These are phyloP conservation scores for Catharus minimus DNA, from an alignment of 2,113 vertebrate species.

Conservation along the genomic window DNA sequence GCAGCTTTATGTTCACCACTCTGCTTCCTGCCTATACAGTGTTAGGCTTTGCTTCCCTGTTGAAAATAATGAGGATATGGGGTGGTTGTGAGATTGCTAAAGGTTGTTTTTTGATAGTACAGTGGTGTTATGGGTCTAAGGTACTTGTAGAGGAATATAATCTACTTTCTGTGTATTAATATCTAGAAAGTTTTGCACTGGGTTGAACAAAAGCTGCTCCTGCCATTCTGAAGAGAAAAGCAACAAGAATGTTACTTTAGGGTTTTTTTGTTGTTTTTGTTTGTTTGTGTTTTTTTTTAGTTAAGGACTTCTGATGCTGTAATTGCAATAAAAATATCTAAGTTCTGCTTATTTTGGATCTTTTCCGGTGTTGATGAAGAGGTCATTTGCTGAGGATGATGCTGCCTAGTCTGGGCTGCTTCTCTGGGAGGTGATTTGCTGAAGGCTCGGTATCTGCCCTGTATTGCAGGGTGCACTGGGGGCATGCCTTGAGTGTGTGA, in stretches of 20 bases:
- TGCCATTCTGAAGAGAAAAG: not conserved
- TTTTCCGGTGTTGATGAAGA: not conserved
- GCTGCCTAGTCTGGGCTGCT: not conserved
- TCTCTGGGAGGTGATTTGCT: not conserved
- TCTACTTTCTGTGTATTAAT: not conserved
- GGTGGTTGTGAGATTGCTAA: not conserved
- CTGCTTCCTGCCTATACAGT: not conserved
- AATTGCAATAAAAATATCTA: not conserved
- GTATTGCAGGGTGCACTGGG: not conserved
- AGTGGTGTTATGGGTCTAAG: not conserved
- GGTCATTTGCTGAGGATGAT: not conserved
- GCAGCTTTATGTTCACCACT: not conserved
- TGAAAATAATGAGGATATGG: not conserved
- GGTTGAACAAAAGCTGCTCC: not conserved
- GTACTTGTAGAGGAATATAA: not conserved
- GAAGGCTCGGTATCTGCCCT: not conserved
- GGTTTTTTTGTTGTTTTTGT: not conserved
- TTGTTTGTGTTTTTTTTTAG: not conserved
- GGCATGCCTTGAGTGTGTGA: rapidly evolving
- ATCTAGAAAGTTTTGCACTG: not conserved
- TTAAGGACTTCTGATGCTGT: not conserved
- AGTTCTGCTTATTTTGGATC: not conserved
- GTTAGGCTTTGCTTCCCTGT: not conserved
- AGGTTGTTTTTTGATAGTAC: not conserved
- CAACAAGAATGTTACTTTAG: not conserved